Evolutionary conservation across 2,888 invertebrate species (phyloP), one percentile per base, ranked within the genome.

Genomic region (Zele albiditarsus): DNA sequence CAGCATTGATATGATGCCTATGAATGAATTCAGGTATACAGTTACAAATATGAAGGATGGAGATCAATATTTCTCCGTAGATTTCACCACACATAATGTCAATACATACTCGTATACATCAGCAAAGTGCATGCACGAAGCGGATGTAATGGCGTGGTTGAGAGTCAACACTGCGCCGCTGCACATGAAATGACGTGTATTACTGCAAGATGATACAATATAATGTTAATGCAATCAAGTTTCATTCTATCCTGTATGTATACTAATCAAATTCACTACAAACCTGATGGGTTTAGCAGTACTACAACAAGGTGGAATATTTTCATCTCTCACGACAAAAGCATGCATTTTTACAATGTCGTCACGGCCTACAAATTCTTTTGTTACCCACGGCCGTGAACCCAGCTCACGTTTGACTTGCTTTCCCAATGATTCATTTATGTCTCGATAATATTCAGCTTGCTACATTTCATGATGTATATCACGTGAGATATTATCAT

Each of bases 121-220:
- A 20, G 84, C 83, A 27, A 71, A 79, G 63, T 81, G 80, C 42
- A 83, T 73, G 27, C 84, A 85, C 6, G 84, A 79, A 2, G 83
- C 84, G 16, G 82, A 79, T 16, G 84, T 83, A 67, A 84, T 74
- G 28, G 81, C 81, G 60, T 79, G 80, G 62, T 71, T 80, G 5
- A 70, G 46, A 42, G 74, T 80, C 57, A 85, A 58, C 25, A 84
- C 74, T 3, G 79, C 78, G 42, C 82, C 84, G 74, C 81, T 83
- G 78, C 84, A 84, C 81, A 83, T 81, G 72, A 82, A 85, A 66
- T 83, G 82, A 65, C 84, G 78, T 8, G 73, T 77, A 42, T 78
- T 74, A 49, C 84, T 84, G 75, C 42, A 75, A 69, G 42, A 42
- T 53, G 12, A 60, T 4, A 60, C 14, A 12, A 25, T 5, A 33